A percentile compares a stretch with the other conserved stretches of the same genome.
Evolutionary conservation across 2,113 vertebrate genomes (phyloP).

Genomic region (Cyanoramphus novaezelandiae): DNA sequence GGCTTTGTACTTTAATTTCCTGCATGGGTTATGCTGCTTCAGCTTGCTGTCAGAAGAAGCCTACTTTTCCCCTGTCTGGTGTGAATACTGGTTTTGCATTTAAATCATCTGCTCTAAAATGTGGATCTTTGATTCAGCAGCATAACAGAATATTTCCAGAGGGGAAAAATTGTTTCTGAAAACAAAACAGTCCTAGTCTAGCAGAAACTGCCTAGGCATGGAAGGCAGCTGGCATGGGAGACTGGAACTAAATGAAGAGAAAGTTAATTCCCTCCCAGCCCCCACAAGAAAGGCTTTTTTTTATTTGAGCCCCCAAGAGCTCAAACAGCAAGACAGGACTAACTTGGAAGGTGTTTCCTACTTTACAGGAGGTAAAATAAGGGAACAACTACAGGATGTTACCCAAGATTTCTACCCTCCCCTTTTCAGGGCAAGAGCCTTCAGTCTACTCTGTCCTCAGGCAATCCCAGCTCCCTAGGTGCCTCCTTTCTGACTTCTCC

Average conservation of each 20-base stretch:
- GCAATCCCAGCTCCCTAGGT: background rate
- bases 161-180: conserved; percentile 26
- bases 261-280: background rate
- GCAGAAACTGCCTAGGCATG: background rate
- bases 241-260: background rate
- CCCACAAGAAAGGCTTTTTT: background rate
- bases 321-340: background rate
- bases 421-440: background rate
- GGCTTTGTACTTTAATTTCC: background rate
- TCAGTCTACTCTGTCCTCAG: background rate
- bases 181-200: conserved; percentile 7
- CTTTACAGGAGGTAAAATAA: background rate
- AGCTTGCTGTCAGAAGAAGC: background rate
- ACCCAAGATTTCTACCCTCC: background rate
- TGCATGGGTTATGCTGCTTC: background rate
- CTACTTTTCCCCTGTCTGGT: conserved; percentile 1
- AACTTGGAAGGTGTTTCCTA: background rate
- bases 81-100: conserved; percentile 7
- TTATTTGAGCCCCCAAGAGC: background rate
- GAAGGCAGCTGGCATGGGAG: background rate
- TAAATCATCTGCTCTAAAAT: conserved; percentile 25
- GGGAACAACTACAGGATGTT: background rate
- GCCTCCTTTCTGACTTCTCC: background rate
- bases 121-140: conserved; percentile 35
- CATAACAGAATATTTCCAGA: conserved; percentile 39